Percentiles rank a stretch among this genome's conserved stretches.
Conservation (phyloP, 2,113 vertebrate genomes). For the Carlito syrichta region DNA sequence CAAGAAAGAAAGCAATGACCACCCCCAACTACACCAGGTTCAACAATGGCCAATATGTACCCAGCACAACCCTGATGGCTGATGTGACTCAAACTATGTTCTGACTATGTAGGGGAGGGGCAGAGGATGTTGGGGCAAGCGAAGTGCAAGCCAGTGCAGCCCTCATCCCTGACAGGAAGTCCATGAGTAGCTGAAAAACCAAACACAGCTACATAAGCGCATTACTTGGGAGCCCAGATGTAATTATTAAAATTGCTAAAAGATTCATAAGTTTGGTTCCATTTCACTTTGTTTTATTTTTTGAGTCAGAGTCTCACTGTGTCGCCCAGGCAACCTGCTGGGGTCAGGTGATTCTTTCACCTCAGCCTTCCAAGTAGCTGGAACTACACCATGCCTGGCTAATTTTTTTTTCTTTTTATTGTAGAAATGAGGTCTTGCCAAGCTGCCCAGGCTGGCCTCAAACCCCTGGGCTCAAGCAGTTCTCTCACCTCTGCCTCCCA, state of each 20-base stretch:
- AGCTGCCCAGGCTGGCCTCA: too few species aligned
- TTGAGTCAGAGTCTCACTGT: too few species aligned
- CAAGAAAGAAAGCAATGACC: neutral
- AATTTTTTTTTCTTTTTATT: too few species aligned
- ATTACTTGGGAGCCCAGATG: accelerated
- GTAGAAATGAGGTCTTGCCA: too few species aligned
- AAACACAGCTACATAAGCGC: neutral
- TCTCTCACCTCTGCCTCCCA: too few species aligned
- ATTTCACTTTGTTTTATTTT: too few species aligned
- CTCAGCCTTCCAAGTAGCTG: too few species aligned
- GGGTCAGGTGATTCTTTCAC: too few species aligned
- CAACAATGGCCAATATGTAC: accelerated
- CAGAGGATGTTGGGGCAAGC: accelerated
- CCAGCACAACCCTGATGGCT: neutral
- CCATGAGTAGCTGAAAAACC: neutral
- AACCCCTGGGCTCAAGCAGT: too few species aligned
- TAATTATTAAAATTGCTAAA: neutral
- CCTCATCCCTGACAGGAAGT: too few species aligned
- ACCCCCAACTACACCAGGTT: accelerated
- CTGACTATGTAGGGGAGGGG: neutral
- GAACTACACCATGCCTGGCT: too few species aligned
- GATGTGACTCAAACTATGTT: neutral
- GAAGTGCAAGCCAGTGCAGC: neutral
- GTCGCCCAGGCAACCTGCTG: too few species aligned
- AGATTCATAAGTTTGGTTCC: neutral